Percentiles rank a stretch among this genome's conserved stretches.
Evolutionary conservation across 1,140 invertebrate species (phyloP).

Genomic region (Drosophila mayri): DNA sequence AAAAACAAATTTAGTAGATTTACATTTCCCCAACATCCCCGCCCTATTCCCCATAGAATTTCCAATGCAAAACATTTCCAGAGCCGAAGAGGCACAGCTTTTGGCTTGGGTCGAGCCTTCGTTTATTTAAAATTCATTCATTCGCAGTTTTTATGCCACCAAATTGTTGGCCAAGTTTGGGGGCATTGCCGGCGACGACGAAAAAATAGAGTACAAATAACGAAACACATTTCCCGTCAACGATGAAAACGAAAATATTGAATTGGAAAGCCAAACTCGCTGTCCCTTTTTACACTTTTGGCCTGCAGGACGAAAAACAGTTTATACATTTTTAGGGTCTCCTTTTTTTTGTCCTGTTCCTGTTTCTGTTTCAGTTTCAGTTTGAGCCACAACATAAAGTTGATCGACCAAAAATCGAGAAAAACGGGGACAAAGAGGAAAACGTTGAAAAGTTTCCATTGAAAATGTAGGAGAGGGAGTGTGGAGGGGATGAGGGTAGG

Average conservation of each 20-base stretch:
- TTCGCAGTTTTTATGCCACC: conserved; percentile 67
- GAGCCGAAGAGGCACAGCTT: conserved; percentile 30
- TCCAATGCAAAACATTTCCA: conserved; percentile 74
- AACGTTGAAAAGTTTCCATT: conserved; percentile 53
- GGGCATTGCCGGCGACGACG: conserved; percentile 1
- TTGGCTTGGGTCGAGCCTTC: conserved; percentile 34
- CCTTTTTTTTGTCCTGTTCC: conserved; percentile 29
- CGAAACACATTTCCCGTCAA: conserved; percentile 64
- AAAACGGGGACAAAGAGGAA: conserved; percentile 20
- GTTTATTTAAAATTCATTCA: conserved; percentile 79
- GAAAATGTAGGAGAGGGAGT: conserved; percentile 9
- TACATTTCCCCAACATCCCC: conserved; percentile 58
- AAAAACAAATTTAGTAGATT: conserved; percentile 70
- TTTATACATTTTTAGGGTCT: conserved; percentile 65
- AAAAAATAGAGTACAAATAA: conserved; percentile 32
- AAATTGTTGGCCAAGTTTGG: conserved; percentile 50
- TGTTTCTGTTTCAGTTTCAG: conserved; percentile 22
- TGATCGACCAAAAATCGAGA: conserved; percentile 31
- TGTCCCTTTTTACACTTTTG: conserved; percentile 9
- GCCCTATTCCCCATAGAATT: conserved; percentile 36
- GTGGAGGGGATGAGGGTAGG: background rate
- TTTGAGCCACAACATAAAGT: conserved; percentile 52
- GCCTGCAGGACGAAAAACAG: conserved; percentile 34
- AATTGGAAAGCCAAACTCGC: conserved; percentile 44
- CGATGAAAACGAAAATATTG: conserved; percentile 78